A percentile compares a stretch with the other conserved stretches of the same genome.
phyloP scores from a whole-genome alignment of 1,140 invertebrate genomes.

The Drosophila rhopaloa region DNA sequence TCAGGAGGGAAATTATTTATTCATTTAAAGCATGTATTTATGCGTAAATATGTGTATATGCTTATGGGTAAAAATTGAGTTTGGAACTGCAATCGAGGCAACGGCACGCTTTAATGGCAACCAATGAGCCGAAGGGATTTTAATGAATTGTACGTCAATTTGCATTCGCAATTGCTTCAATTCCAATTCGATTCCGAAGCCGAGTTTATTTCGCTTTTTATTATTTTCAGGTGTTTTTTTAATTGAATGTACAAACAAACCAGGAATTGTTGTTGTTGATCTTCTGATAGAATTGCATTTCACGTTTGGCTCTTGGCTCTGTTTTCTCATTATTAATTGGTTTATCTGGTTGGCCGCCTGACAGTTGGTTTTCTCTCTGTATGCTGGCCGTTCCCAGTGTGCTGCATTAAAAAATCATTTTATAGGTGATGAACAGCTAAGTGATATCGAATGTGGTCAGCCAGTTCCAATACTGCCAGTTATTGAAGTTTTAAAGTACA shows the following conservation, averaged over 20 bases:
- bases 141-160: slow-evolving; percentile 77
- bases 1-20: slow-evolving; percentile 32
- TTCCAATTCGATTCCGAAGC: slow-evolving; percentile 55
- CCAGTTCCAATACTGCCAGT: slow-evolving; percentile 5
- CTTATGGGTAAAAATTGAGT: slow-evolving; percentile 32
- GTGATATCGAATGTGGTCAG: slow-evolving; percentile 48
- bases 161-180: slow-evolving; percentile 64
- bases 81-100: slow-evolving; percentile 32
- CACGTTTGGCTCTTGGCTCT: slow-evolving; percentile 49
- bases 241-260: slow-evolving; percentile 66
- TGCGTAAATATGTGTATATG: slow-evolving; percentile 15
- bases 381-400: slow-evolving; percentile 3
- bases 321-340: slow-evolving; percentile 66
- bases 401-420: slow-evolving; percentile 41
- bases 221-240: slow-evolving; percentile 33
- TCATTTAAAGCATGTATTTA: slow-evolving; percentile 41
- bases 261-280: slow-evolving; percentile 34
- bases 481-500: background rate
- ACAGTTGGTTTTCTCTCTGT: slow-evolving; percentile 25
- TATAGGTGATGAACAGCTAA: slow-evolving; percentile 43
- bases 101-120: slow-evolving; percentile 58
- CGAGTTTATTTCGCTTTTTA: slow-evolving; percentile 23
- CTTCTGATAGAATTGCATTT: slow-evolving; percentile 52
- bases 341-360: slow-evolving; percentile 47
- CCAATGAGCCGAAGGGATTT: slow-evolving; percentile 66